Evolutionary conservation across 2,113 vertebrate genomes (phyloP), one percentile per base, ranked within the genome.

Genomic region (Recurvirostra avosetta): DNA sequence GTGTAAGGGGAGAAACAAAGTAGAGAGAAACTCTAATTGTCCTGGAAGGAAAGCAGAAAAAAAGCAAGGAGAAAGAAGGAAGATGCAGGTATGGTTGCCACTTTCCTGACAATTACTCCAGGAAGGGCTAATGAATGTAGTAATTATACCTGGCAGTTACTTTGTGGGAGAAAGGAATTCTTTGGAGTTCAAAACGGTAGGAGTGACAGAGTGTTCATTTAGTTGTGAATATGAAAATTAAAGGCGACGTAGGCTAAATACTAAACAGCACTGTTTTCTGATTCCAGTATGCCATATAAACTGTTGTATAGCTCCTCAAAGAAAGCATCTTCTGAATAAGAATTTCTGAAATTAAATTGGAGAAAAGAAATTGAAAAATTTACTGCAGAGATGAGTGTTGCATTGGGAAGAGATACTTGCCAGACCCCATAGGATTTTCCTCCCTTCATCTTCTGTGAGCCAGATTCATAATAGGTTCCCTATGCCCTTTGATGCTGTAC

Each of bases 41-140:
- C 73, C 84, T 75, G 71, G 43, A 96, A 90, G 70, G 50, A 94
- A 85, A 72, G 77, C 40, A 92, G 65, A 78, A 78, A 79, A 79
- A 86, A 81, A 72, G 18, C 52, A 34, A 86, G 30, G 55, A 83
- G 75, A 75, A 95, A 82, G 87, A 68, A 94, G 84, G 74, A 89
- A 59, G 56, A 68, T 95, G 80, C 47, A 47, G 30, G 52, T 78
- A 78, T 34, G 70, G 80, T 78, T 96, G 76, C 58, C 21, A 16
- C 80, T 95, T 95, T 78, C 66, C 66, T 91, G 80, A 95, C 62
- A 96, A 91, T 92, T 95, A 94, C 53, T 88, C 43, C 94, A 95
- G 94, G 88, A 97, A 95, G 40, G 55, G 62, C 78, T 97, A 82
- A 92, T 96, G 93, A 96, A 78, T 75, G 61, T 36, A 49, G 73